Evolutionary conservation across 2,888 invertebrate genomes (phyloP).

Genomic region (Lithophane socia): DNA sequence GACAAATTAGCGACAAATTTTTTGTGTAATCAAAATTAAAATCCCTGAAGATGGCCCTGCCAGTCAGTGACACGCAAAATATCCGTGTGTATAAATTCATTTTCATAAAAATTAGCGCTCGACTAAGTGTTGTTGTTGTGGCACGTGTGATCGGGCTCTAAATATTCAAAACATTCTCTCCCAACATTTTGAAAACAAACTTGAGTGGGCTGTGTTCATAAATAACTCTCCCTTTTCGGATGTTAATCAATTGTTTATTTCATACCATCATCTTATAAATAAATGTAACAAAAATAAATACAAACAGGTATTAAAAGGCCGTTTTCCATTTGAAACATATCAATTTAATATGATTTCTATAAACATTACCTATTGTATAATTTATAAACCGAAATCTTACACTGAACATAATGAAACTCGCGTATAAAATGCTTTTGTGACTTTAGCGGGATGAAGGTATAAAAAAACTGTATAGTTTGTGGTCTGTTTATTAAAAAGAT

Average conservation of each 20-base stretch:
- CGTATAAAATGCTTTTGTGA: conserved; percentile 66
- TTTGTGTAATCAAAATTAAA: too few species aligned
- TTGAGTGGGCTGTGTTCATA: conserved; percentile 36
- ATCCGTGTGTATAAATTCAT: too few species aligned
- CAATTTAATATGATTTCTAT: conserved; percentile 89
- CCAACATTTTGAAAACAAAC: conserved; percentile 18
- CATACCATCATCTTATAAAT: conserved; percentile 77
- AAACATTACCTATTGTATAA: conserved; percentile 88
- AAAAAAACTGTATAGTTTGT: conserved; percentile 77
- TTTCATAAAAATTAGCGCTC: too few species aligned
- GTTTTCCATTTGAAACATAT: conserved; percentile 87
- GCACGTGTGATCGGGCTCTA: too few species aligned
- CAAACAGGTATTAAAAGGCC: conserved; percentile 85
- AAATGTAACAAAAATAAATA: conserved; percentile 73
- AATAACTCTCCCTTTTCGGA: conserved; percentile 69
- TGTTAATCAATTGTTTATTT: conserved; percentile 78
- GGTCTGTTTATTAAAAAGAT: conserved; percentile 74
- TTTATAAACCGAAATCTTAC: conserved; percentile 83
- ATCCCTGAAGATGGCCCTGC: too few species aligned
- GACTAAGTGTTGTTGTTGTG: too few species aligned
- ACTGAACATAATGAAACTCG: conserved; percentile 80
- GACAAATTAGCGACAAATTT: too few species aligned
- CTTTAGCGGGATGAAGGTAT: conserved; percentile 76
- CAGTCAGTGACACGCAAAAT: too few species aligned
- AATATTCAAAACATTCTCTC: background rate